Conservation (phyloP, 2,888 invertebrate genomes). For the Cataglyphis albicans region DNA sequence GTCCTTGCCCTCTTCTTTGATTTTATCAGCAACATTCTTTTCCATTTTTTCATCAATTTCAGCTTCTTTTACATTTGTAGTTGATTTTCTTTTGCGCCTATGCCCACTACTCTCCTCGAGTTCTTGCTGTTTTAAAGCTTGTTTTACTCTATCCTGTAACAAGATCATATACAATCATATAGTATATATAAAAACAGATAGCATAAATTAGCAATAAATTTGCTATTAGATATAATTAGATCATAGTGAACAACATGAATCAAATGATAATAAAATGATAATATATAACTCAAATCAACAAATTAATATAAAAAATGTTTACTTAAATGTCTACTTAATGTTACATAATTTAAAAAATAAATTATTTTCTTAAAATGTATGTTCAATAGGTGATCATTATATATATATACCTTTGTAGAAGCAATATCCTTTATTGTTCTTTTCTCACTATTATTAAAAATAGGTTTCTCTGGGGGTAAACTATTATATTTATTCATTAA, state of each 20-base stretch:
- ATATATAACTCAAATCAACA: background rate
- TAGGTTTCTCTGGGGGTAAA: conserved; percentile 90
- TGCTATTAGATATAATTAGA: background rate
- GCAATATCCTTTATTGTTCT: conserved; percentile 87
- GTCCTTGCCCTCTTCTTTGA: conserved; percentile 82
- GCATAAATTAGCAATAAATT: background rate
- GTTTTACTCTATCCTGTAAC: conserved; percentile 90
- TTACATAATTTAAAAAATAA: background rate
- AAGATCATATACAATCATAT: conserved; percentile 2
- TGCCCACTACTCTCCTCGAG: conserved; percentile 91
- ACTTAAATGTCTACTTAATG: background rate
- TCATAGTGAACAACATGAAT: background rate
- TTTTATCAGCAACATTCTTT: conserved; percentile 82
- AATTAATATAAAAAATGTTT: background rate
- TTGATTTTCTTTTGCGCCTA: conserved; percentile 87
- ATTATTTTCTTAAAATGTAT: conserved; percentile 1
- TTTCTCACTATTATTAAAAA: conserved; percentile 88
- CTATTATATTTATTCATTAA: conserved; percentile 94
- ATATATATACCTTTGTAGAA: conserved; percentile 84
- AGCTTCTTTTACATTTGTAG: conserved; percentile 80
- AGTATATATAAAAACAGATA: background rate
- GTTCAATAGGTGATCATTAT: conserved; percentile 5
- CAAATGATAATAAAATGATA: background rate
- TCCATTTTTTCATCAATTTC: conserved; percentile 83
- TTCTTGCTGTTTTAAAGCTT: conserved; percentile 90